Evolutionary conservation across 2,797 vertebrate genomes (phyloP), one percentile per base, ranked within the genome.

Genomic region (Harpagifer antarcticus): DNA sequence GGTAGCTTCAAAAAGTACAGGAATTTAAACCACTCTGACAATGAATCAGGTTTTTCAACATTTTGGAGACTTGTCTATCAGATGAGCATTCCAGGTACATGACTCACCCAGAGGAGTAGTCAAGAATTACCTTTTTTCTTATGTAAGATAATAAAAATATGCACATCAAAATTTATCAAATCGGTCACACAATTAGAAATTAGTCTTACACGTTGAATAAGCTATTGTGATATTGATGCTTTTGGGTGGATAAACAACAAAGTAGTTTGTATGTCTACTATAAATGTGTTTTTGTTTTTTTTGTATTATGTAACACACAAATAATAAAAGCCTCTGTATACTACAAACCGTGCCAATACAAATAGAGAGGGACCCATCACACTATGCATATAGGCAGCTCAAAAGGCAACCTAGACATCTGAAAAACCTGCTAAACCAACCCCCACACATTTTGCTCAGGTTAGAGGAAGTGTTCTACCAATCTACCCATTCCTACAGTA

Each of bases 41-140:
- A 33, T 45, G 13, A 60, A 69, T 56, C 66, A 33, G 52, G 71
- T 52, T 52, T 9, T 7, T 12, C 13, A 72, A 53, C 71, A 75
- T 81, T 75, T 20, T 72, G 20, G 15, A 55, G 3, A 23, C 44
- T 40, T 16, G 64, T 50, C 33, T 33, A 33, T 6, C 33, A 33
- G 7, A 33, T 33, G 33, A 33, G 7, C 44, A 79, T 50, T 47
- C 23, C 15, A 66, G 17, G 4, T 45, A 16, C 12, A 9, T 27
- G 13, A 19, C 43, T 14, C 40, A 53, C n/a, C 9, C 4, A 11
- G 2, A 48, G 0, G 4, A 54, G 27, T 13, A 5, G 1, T 45
- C 47, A 42, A 42, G 3, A 47, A 50, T 48, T 17, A 4, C 33
- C 12, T 17, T 11, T 17, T 31, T 42, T 61, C 0, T 43, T 44